Base-by-base conservation (phyloP, 2,113 vertebrate species). In the Centrocercus urophasianus region DNA sequence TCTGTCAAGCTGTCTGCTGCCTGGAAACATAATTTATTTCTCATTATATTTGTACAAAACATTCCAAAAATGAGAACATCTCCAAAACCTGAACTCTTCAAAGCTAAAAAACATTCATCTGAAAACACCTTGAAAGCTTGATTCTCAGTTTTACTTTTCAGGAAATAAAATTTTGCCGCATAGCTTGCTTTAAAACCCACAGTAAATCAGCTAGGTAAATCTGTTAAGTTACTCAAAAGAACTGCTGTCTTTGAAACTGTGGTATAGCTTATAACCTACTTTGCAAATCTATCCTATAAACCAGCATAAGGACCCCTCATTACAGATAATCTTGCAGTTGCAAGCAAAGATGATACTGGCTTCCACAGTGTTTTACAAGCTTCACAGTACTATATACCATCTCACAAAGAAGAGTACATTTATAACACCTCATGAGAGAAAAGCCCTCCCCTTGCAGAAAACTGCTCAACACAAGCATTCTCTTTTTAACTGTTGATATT, bases 1-100 rank as follows among this genome's bases (percentile, higher is more conserved):
- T 88, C 45, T 93, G 21, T 66, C 54, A 72, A 88, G 30, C 8
- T 20, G 19, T 36, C 15, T 66, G 54, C 40, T 65, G 34, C 22
- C 54, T 79, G n/a, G 36, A 83, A 93, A 42, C 3, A 30, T 25
- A 38, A 82, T 82, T 91, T 86, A 52, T 83, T 94, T 89, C 40
- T 83, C 6, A 3, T 34, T 66, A 2, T 48, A 82, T 93, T 81
- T 92, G 18, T 95, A 52, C 24, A 32, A 18, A 59, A 63, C 85
- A 89, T 91, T 73, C 40, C 59, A 66, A 67, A 88, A 56, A 63
- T 86, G 16, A 86, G 11, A 81, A 3, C n/a, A 47, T 59, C 30
- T 79, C 11, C 21, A 63, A 80, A 85, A 30, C 17, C 32, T 30
- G 6, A 89, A 82, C 32, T 40, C 10, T 85, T 22, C 24, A 36